Conservation (phyloP, 2,113 vertebrate genomes). For the Periophthalmodon schlosseri region DNA sequence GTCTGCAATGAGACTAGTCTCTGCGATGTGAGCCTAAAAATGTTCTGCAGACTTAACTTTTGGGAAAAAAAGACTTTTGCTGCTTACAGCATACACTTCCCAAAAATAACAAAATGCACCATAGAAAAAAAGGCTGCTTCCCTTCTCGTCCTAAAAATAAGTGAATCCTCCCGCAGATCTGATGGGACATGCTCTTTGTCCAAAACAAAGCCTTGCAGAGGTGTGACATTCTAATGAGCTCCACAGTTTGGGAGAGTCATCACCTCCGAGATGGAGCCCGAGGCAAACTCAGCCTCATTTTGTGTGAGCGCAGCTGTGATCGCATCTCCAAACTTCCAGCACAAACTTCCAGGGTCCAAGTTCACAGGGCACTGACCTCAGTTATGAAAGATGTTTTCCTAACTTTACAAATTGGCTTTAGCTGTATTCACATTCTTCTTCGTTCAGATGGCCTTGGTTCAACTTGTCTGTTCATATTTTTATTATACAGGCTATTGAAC, state of each 20-base stretch:
- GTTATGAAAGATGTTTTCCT: conserved; percentile 39
- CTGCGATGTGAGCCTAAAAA: neutral
- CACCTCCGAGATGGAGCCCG: conserved; percentile 9
- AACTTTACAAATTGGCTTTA: neutral
- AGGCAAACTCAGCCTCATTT: conserved; percentile 12
- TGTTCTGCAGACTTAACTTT: neutral
- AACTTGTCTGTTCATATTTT: conserved; percentile 1
- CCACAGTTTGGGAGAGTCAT: neutral
- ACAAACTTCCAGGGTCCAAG: conserved; percentile 28
- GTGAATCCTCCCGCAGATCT: conserved; percentile 7
- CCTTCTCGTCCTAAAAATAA: neutral
- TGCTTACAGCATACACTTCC: neutral
- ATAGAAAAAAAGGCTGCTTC: neutral
- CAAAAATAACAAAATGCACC: neutral
- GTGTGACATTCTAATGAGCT: conserved; percentile 6
- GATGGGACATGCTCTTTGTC: conserved; percentile 12
- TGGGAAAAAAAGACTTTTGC: neutral
- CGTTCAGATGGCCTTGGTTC: neutral
- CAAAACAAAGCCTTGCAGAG: conserved; percentile 13
- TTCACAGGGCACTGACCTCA: conserved; percentile 31
- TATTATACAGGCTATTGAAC: conserved; percentile 13
- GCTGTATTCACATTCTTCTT: conserved; percentile 7
- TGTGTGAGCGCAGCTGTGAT: conserved; percentile 22
- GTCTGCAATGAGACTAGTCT: neutral
- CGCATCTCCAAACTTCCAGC: conserved; percentile 23